Base-by-base conservation (phyloP, 1,140 invertebrate species). In the Trachymyrmex septentrionalis region DNA sequence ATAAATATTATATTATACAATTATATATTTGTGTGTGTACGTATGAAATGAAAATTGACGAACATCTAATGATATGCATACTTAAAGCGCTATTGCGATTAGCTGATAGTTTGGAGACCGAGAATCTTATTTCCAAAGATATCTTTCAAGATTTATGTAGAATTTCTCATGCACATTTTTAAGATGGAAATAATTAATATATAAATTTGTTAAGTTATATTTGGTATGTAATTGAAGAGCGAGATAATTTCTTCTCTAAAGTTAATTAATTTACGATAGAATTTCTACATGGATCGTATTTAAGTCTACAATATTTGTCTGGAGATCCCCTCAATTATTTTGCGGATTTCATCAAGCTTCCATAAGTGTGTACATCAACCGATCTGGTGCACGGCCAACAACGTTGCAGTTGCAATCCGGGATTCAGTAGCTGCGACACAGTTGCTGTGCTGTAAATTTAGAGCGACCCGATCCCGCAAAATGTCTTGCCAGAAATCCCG, bases 401-500 rank as follows among this genome's bases (percentile, higher is more conserved):
- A 59, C 34, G 53, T 72, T 82, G 80, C 53, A 82, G 27, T 82
- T 72, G 66, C 78, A 82, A 21, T 14, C 34, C 30, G 1, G 34
- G 10, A 61, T 53, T 61, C 67, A n/a, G 53, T 14, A 24, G 14
- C 38, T 34, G 30, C 34, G 21, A 44, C 19, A 30, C 19, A 30
- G 67, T 72, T 44, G 53, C 66, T 34, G 69, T 48, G 69, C 34
- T 24, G 44, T 75, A 75, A 75, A 84, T 84, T 84, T 84, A 84
- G 80, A 61, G 69, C 27, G 55, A 38, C 12, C 38, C 38, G 19
- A 84, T 24, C 57, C 30, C 55, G 57, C 69, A 50, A 84, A 84
- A 73, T 61, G 44, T 73, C 80, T 84, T 48, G 80, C 55, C 38
- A 73, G 69, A 84, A 61, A 84, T 75, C 38, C 80, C 80, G 69